These are phyloP conservation scores for Diadophis punctatus DNA, from an alignment of 2,113 vertebrate genomes.

Conservation along the genomic window DNA sequence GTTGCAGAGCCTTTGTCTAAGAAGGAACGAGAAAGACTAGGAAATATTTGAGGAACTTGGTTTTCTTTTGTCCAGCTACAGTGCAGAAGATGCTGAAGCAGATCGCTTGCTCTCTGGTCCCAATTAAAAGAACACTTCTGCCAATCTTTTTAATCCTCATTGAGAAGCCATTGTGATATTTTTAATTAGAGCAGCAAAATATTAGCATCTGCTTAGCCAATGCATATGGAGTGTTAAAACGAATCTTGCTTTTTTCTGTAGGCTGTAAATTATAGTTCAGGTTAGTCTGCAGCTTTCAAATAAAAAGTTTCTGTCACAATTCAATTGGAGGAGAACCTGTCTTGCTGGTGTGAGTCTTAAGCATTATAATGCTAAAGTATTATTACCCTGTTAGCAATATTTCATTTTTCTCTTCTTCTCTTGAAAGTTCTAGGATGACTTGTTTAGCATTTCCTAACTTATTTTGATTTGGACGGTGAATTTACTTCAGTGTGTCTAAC, in stretches of 20 bases:
- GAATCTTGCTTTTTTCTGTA: neutral
- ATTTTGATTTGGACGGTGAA: neutral
- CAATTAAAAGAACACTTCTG: neutral
- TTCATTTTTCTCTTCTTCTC: neutral
- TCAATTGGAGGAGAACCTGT: neutral
- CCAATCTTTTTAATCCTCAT: neutral
- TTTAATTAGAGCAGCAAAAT: neutral
- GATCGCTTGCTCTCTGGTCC: neutral
- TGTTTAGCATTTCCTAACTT: neutral
- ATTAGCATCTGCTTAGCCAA: neutral
- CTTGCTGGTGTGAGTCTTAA: neutral
- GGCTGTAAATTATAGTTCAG: neutral
- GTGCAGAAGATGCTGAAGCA: neutral
- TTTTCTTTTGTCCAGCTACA: neutral
- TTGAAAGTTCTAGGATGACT: neutral
- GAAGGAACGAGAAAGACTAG: neutral
- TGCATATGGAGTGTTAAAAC: neutral
- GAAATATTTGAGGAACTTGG: neutral
- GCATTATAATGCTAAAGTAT: neutral
- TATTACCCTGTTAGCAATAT: neutral
- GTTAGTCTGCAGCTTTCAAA: neutral
- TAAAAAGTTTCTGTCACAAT: neutral
- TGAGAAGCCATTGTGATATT: neutral
- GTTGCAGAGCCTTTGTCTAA: constrained; percentile 1
- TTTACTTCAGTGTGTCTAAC: neutral